A percentile compares a stretch with the other conserved stretches of the same genome.
phyloP scores from a whole-genome alignment of 2,797 vertebrate species.

The Macroramphosus scolopax region DNA sequence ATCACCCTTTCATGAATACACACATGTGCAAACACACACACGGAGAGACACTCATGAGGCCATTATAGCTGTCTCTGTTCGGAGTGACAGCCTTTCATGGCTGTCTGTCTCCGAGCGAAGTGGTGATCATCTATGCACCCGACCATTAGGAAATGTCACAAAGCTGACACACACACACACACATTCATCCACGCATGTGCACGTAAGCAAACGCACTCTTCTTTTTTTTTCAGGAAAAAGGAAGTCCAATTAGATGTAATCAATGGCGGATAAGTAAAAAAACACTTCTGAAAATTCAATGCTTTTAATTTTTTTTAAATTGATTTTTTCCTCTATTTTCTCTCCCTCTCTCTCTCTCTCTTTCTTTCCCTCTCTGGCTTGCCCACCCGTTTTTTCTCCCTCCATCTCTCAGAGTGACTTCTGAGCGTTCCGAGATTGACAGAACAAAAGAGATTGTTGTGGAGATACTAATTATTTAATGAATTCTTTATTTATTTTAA shows the following conservation, averaged over 20 bases:
- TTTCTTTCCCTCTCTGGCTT: conserved; percentile 24
- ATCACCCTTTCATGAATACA: conserved; percentile 49
- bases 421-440: conserved; percentile 72
- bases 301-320: conserved; percentile 70
- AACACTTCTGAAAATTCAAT: conserved; percentile 62
- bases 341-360: conserved; percentile 3
- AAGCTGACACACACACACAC: conserved; percentile 36
- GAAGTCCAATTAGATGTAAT: conserved; percentile 80
- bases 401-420: conserved; percentile 65
- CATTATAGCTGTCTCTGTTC: conserved; percentile 69
- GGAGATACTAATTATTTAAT: conserved; percentile 80
- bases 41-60: conserved; percentile 47
- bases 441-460: conserved; percentile 80
- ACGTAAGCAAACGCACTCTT: conserved; percentile 11
- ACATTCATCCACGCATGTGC: not conserved
- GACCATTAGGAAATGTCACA: conserved; percentile 78
- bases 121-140: conserved; percentile 70
- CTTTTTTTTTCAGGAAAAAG: conserved; percentile 71
- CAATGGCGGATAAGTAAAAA: conserved; percentile 79
- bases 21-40: conserved; percentile 21
- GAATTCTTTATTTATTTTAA: conserved; percentile 82
- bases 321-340: conserved; percentile 56
- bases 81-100: conserved; percentile 76
- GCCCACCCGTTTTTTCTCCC: no score
- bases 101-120: conserved; percentile 68